These are phyloP conservation scores for Choristoneura fumiferana DNA, from an alignment of 1,140 invertebrate species.

Conservation along the genomic window DNA sequence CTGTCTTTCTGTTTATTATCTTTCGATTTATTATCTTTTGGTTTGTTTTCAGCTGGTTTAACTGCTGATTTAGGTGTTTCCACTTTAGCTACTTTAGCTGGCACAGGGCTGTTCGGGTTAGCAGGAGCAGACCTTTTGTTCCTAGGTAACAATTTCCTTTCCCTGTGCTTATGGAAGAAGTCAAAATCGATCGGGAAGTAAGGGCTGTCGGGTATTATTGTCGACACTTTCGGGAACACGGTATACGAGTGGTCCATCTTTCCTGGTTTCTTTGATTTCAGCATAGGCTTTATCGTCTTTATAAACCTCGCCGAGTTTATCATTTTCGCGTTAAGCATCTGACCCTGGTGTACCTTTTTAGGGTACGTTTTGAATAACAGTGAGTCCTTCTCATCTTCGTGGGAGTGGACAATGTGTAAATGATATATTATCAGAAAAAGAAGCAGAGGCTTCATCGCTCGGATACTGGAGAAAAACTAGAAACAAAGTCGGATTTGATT, in stretches of 20 bases:
- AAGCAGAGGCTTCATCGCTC: constrained; percentile 17
- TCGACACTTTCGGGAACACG: constrained; percentile 22
- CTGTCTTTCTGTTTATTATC: too few relatives aligned
- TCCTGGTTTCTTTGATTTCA: background rate
- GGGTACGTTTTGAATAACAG: constrained; percentile 27
- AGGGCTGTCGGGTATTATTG: constrained; percentile 33
- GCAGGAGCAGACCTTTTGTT: constrained; percentile 28
- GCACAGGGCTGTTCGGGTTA: background rate
- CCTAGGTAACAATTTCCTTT: constrained; percentile 46
- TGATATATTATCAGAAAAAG: constrained; percentile 25
- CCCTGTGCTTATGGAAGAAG: constrained; percentile 33
- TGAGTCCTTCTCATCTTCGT: constrained; percentile 17
- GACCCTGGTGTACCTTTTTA: constrained; percentile 38
- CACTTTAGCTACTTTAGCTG: background rate
- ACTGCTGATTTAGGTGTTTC: too few relatives aligned
- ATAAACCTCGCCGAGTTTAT: too few relatives aligned
- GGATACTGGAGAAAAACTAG: background rate
- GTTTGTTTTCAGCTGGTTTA: background rate
- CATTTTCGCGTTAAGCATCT: background rate
- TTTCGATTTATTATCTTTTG: too few relatives aligned
- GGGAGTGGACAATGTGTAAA: background rate
- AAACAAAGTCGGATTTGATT: background rate
- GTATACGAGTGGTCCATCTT: constrained; percentile 24
- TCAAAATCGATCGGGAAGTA: constrained; percentile 32
- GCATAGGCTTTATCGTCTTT: too few relatives aligned